Evolutionary conservation across 2,113 vertebrate genomes (phyloP), one percentile per base, ranked within the genome.

Genomic region (Cettia cetti): DNA sequence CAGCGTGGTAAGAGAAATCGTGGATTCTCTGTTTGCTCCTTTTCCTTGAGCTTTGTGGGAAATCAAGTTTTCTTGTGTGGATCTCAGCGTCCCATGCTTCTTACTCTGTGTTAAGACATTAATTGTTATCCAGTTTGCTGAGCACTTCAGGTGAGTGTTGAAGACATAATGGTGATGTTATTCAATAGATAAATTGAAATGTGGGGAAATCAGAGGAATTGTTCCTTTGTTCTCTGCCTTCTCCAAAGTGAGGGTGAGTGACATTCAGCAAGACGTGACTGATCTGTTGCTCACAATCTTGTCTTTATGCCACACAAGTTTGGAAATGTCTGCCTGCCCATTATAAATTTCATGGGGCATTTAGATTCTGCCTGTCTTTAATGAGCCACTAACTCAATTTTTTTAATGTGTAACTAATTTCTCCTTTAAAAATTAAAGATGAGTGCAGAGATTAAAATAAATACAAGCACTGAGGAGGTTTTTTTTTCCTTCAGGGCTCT

Each of bases 381-480:
- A 70, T 65, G 47, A 92, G 12, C 54, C 52, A 40, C 80, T 88
- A 53, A 77, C 45, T 92, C 30, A 16, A 1, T 79, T 87, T 76
- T 86, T 91, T 86, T n/a, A 61, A 64, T 52, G 21, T 81, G 35
- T 37, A 86, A 66, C 56, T 86, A 61, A 96, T 82, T 90, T 93
- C 2, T 78, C 31, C 70, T 65, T 92, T 47, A 74, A 85, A 85
- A 90, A 59, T 57, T 81, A 75, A 47, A 66, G 50, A 81, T 86
- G 35, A 56, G 27, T 20, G 5, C 27, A 83, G 76, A 92, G 59
- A 93, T 92, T 78, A 86, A 88, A 89, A 94, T 83, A 94, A 95
- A 95, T 90, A 78, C 42, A 75, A 90, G 54, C 68, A 78, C 2
- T 24, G 33, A 92, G 59, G 50, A 7, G 42, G 12, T 80, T n/a